A percentile compares a stretch with the other conserved stretches of the same genome.
These are phyloP conservation scores for Stenoptilia bipunctidactyla DNA, from an alignment of 2,888 invertebrate species.

Conservation along the genomic window DNA sequence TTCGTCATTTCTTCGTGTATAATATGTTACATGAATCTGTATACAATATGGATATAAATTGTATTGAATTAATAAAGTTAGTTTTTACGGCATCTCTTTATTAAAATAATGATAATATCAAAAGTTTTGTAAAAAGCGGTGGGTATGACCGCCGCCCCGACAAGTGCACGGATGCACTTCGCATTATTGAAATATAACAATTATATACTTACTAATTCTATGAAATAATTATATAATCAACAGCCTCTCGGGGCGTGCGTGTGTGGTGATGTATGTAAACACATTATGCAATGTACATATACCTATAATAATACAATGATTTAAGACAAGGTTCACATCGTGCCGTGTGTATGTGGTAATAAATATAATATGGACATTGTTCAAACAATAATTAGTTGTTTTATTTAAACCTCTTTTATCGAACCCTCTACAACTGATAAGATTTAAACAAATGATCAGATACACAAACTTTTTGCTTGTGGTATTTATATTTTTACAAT, in stretches of 20 bases:
- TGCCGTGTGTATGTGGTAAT: constrained; percentile 92
- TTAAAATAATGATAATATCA: constrained; percentile 70
- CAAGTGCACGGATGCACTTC: constrained; percentile 73
- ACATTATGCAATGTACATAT: constrained; percentile 81
- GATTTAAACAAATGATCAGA: no score
- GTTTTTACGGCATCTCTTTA: constrained; percentile 71
- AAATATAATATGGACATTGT: constrained; percentile 91
- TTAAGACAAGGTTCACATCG: constrained; percentile 91
- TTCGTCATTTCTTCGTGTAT: constrained; percentile 74
- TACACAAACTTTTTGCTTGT: no score
- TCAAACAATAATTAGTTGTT: constrained; percentile 77
- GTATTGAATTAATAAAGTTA: constrained; percentile 66
- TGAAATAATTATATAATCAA: constrained; percentile 66
- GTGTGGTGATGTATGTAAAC: constrained; percentile 78
- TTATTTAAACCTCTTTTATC: constrained; percentile 35
- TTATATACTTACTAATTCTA: constrained; percentile 71
- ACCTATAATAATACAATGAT: constrained; percentile 80
- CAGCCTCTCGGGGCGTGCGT: constrained; percentile 75
- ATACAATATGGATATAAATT: constrained; percentile 72
- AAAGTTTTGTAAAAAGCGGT: constrained; percentile 68
- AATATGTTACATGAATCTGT: constrained; percentile 76
- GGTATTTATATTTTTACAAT: no score
- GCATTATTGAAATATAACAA: constrained; percentile 70
- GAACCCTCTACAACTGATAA: no score
- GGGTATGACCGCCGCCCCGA: constrained; percentile 64